Percentiles rank a stretch among this genome's conserved stretches.
These are phyloP conservation scores for Timema podura DNA, from an alignment of 2,888 invertebrate species.

Conservation along the genomic window DNA sequence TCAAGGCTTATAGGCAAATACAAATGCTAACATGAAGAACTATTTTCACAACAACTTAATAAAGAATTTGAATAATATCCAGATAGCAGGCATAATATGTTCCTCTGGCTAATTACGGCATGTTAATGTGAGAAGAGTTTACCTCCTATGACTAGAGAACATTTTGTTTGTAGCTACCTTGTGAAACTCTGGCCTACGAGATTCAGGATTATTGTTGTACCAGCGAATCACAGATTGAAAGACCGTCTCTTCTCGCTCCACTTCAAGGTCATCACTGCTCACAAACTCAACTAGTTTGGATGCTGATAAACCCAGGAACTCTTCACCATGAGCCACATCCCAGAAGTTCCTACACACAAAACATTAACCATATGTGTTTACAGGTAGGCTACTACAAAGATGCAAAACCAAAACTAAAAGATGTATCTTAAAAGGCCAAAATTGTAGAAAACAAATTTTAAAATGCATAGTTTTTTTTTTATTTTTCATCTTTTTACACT, in stretches of 20 bases:
- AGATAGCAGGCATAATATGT: not conserved
- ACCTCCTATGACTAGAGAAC: not conserved
- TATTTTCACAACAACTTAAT: not conserved
- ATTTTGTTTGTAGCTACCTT: constrained; percentile 36
- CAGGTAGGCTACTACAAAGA: no score
- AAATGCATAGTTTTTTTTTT: no score
- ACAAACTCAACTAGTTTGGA: constrained; percentile 48
- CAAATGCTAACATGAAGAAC: not conserved
- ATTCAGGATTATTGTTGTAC: constrained; percentile 42
- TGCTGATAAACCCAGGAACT: constrained; percentile 44
- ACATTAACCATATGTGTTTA: no score
- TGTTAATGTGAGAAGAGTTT: not conserved
- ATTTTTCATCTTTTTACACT: no score
- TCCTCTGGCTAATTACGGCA: not conserved
- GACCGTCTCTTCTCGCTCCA: constrained; percentile 48
- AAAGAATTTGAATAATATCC: not conserved
- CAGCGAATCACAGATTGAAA: constrained; percentile 48
- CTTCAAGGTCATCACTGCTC: constrained; percentile 46
- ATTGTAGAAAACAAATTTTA: no score
- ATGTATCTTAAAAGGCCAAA: no score
- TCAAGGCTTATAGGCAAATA: no score
- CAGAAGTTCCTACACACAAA: constrained; percentile 39
- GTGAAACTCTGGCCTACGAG: constrained; percentile 40
- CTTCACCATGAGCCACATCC: constrained; percentile 42
- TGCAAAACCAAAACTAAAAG: no score